Percentiles rank a stretch among this genome's conserved stretches.
phyloP scores from a whole-genome alignment of 2,113 vertebrate genomes.

The Pelvicachromis taeniatus region DNA sequence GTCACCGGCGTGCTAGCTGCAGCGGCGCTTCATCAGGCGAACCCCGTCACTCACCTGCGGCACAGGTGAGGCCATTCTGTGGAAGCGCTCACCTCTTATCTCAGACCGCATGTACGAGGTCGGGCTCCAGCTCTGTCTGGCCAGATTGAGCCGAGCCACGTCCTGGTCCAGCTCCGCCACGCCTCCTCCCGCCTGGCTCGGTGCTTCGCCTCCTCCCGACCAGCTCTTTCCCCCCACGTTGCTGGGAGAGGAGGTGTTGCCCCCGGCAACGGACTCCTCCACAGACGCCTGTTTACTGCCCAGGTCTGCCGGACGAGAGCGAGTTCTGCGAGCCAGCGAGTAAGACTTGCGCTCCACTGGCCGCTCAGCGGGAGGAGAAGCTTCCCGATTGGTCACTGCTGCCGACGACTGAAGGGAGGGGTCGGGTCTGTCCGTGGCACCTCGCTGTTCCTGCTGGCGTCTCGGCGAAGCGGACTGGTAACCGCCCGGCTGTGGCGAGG shows the following conservation, averaged over 20 bases:
- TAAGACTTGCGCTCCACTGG: constrained; percentile 94
- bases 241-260: constrained; percentile 7
- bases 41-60: background rate
- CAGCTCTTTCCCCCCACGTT: constrained; percentile 55
- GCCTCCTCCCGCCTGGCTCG: constrained; percentile 71
- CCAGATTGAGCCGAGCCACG: constrained; percentile 82
- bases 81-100: constrained; percentile 76
- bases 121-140: constrained; percentile 85
- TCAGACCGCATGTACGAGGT: constrained; percentile 85
- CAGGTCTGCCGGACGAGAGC: constrained; percentile 84
- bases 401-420: background rate
- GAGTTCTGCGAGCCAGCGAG: constrained; percentile 87
- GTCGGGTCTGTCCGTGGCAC: background rate
- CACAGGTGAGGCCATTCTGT: background rate
- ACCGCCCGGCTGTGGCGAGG: background rate
- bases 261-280: constrained; percentile 72
- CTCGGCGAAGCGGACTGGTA: constrained; percentile 49
- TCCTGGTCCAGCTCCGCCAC: constrained; percentile 82
- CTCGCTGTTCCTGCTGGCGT: constrained; percentile 44
- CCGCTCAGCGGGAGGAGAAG: constrained; percentile 76
- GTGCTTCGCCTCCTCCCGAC: constrained; percentile 7
- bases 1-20: too few relatives aligned
- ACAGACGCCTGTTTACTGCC: constrained; percentile 82
- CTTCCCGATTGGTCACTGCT: constrained; percentile 42
- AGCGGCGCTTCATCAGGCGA: background rate